Percentiles rank a stretch among this genome's conserved stretches.
Conservation (phyloP, 2,797 vertebrate genomes). For the Scolopax bukidnonensis region DNA sequence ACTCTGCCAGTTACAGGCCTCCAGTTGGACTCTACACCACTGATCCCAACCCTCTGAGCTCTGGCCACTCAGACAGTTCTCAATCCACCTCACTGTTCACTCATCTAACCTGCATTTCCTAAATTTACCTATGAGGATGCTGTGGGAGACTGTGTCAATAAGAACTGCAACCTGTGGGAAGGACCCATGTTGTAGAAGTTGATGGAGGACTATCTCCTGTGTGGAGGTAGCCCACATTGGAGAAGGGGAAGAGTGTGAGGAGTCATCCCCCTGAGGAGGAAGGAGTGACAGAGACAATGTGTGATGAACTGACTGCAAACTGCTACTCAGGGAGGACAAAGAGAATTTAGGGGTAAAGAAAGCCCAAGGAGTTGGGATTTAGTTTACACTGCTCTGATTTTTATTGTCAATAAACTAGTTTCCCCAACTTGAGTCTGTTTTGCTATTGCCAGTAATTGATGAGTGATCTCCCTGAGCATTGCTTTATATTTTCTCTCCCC, state of each 20-base stretch:
- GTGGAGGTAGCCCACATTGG: neutral
- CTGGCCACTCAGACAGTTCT: too few relatives aligned
- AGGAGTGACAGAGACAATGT: neutral
- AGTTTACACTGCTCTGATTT: neutral
- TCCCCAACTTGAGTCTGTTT: neutral
- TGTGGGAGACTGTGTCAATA: too few relatives aligned
- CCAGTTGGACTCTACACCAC: too few relatives aligned
- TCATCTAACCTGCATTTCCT: too few relatives aligned
- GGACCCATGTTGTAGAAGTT: neutral
- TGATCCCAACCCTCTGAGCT: too few relatives aligned
- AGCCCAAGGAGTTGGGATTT: neutral
- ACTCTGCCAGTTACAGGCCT: too few relatives aligned
- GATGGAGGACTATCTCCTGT: neutral
- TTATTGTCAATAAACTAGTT: neutral
- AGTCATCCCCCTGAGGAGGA: neutral
- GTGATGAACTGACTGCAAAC: neutral
- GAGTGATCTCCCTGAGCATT: neutral
- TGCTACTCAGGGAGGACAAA: neutral
- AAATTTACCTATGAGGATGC: too few relatives aligned
- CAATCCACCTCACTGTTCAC: too few relatives aligned
- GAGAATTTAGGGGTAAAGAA: neutral
- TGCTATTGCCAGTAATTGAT: neutral
- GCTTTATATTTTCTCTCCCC: neutral
- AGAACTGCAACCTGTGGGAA: neutral
- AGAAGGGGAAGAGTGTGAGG: neutral